Evolutionary conservation across 1,140 invertebrate genomes (phyloP).

Genomic region (Sarcophaga peregrina): DNA sequence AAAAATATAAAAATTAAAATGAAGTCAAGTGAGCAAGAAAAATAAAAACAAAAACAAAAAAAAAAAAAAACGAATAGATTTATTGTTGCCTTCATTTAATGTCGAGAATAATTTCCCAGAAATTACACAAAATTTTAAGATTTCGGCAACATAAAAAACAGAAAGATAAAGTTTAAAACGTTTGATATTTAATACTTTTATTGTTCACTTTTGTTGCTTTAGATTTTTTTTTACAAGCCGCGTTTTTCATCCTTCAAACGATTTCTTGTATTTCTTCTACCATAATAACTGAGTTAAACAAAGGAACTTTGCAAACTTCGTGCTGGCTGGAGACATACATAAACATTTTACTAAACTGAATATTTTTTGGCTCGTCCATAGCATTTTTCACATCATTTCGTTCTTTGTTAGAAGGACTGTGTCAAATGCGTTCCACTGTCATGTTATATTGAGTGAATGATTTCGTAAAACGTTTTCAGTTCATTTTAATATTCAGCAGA

Average conservation of each 20-base stretch:
- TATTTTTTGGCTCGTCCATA: too few relatives aligned
- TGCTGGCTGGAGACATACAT: too few relatives aligned
- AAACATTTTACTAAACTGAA: too few relatives aligned
- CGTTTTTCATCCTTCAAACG: background rate
- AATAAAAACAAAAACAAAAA: background rate
- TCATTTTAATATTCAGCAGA: too few relatives aligned
- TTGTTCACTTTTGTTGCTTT: background rate
- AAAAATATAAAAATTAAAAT: background rate
- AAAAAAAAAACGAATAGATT: background rate
- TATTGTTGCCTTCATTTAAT: background rate
- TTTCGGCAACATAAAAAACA: background rate
- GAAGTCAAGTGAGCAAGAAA: background rate
- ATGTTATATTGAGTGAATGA: too few relatives aligned
- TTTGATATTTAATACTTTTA: slow-evolving; percentile 23
- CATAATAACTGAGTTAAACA: background rate
- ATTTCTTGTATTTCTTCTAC: background rate
- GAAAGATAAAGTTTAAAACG: background rate
- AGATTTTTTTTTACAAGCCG: background rate
- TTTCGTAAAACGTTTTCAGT: too few relatives aligned
- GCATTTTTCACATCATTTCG: too few relatives aligned
- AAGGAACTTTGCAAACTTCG: too few relatives aligned
- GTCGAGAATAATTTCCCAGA: background rate
- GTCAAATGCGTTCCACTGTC: too few relatives aligned
- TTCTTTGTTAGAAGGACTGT: too few relatives aligned
- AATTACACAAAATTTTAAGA: slow-evolving; percentile 18